These are phyloP conservation scores for Linnaemya tessellans DNA, from an alignment of 2,888 invertebrate genomes.

Conservation along the genomic window DNA sequence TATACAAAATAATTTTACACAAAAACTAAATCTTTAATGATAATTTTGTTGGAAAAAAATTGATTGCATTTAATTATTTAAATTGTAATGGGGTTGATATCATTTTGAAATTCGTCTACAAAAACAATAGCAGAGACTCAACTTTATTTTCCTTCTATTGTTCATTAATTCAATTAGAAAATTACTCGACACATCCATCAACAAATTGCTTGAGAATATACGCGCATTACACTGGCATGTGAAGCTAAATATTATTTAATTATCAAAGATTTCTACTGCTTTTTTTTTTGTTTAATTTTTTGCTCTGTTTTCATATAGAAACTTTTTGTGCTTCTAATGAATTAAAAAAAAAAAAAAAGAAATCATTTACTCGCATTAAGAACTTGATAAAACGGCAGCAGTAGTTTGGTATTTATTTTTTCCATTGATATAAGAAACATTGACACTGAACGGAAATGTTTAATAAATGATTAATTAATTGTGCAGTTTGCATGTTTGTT, in stretches of 20 bases:
- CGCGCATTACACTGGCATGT: slow-evolving; percentile 40
- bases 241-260: slow-evolving; percentile 69
- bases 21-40: slow-evolving; percentile 39
- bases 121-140: slow-evolving; percentile 16
- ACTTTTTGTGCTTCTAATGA: slow-evolving; percentile 24
- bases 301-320: slow-evolving; percentile 25
- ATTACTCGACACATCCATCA: slow-evolving; percentile 57
- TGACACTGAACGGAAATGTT: slow-evolving; percentile 83
- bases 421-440: slow-evolving; percentile 76
- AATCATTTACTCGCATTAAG: slow-evolving; percentile 48
- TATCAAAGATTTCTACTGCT: slow-evolving; percentile 66
- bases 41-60: slow-evolving; percentile 35
- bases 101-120: slow-evolving; percentile 26
- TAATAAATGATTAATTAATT: slow-evolving; percentile 80
- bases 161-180: slow-evolving; percentile 71
- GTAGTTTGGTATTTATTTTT: slow-evolving; percentile 15
- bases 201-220: slow-evolving; percentile 33
- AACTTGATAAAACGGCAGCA: slow-evolving; percentile 41
- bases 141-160: slow-evolving; percentile 4
- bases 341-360: slow-evolving; percentile 14
- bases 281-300: slow-evolving; percentile 19
- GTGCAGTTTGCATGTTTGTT: slow-evolving; percentile 69
- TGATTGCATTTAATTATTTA: slow-evolving; percentile 64
- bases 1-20: too few species aligned
- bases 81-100: slow-evolving; percentile 54